Evolutionary conservation across 2,113 vertebrate species (phyloP), one percentile per base, ranked within the genome.

Genomic region (Miniopterus natalensis): DNA sequence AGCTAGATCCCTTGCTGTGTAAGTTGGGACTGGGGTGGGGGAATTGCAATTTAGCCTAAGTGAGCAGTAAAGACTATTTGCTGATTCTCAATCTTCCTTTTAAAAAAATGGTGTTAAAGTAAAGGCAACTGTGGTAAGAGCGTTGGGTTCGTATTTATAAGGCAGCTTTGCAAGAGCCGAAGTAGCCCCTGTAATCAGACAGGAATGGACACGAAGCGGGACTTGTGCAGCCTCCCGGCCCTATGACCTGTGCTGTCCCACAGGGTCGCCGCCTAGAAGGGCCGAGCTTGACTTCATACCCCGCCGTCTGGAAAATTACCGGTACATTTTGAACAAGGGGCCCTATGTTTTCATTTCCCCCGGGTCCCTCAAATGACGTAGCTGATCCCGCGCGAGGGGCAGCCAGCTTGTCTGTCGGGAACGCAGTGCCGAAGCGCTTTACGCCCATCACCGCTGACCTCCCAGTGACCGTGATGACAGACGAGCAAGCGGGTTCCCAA

Each of bases 211-310:
- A 5, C 18, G 49, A 55, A 21, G 27, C 49, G 1, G 31, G 65
- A 9, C 36, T 12, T 40, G 31, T 55, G 59, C 47, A 10, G 21
- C 73, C 18, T 15, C 36, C 1, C 0, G 10, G 6, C 20, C 51
- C 10, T 6, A 0, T 11, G 57, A 55, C 57, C 36, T 15, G 84
- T 36, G 21, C 5, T 0, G 45, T 18, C 45, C 4, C 5, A 3
- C 18, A 15, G 27, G 25, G 6, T 4, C 49, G 53, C 57, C 0
- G 2, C 42, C 27, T 13, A 2, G 63, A 18, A 78, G 29, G 36
- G 45, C 53, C 11, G 61, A 4, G 29, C 49, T 63, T 14, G 65
- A 6, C 20, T 84, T 51, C 8, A 27, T 25, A 13, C 9, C 14
- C 55, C 9, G 55, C 71, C 17, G 20, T 71, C 87, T 31, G 7